A percentile compares a stretch with the other conserved stretches of the same genome.
Conservation (phyloP, 2,888 invertebrate species). For the Napeogenes sylphis region DNA sequence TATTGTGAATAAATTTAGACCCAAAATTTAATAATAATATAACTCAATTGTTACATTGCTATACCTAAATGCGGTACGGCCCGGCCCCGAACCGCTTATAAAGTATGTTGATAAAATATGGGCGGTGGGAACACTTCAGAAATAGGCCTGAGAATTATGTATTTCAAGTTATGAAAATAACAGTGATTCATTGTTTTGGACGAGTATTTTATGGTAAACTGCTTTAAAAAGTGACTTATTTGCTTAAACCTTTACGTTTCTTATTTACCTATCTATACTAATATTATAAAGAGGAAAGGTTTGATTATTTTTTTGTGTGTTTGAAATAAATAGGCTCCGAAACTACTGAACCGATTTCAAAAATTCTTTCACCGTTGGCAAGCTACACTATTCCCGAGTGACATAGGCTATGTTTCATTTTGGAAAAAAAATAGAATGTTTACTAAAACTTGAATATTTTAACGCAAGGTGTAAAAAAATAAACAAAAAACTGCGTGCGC, state of each 20-base stretch:
- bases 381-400: too few relatives aligned
- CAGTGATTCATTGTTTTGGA: conserved; percentile 30
- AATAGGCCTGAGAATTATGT: conserved; percentile 45
- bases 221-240: conserved; percentile 1
- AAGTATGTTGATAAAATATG: conserved; percentile 66
- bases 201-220: background rate
- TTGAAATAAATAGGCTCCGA: too few relatives aligned
- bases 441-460: too few relatives aligned
- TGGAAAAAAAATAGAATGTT: too few relatives aligned
- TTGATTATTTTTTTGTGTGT: too few relatives aligned
- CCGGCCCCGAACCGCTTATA: conserved; percentile 55
- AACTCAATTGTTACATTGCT: conserved; percentile 31
- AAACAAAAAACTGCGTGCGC: too few relatives aligned
- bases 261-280: background rate
- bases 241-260: conserved; percentile 14
- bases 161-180: conserved; percentile 34
- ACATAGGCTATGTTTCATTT: too few relatives aligned
- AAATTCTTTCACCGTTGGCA: too few relatives aligned
- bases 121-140: conserved; percentile 43
- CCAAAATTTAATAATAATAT: background rate
- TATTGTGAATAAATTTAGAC: background rate
- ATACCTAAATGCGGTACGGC: conserved; percentile 51
- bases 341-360: too few relatives aligned
- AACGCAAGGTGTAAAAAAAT: too few relatives aligned
- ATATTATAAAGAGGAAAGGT: conserved; percentile 11